Conservation (phyloP, 2,113 vertebrate genomes). For the Cathartes aura region DNA sequence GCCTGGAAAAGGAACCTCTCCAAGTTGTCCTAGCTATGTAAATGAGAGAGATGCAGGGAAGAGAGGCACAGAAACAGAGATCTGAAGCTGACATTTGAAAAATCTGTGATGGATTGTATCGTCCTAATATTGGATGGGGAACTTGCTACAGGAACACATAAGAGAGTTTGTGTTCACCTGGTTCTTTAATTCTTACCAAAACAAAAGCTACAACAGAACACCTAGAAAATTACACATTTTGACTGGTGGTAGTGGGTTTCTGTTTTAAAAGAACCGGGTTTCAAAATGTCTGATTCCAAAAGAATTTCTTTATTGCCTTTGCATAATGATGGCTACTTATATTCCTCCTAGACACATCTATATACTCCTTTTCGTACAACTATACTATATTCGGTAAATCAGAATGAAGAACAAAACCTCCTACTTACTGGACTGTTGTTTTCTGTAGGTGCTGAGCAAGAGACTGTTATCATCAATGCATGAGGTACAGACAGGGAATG, state of each 20-base stretch:
- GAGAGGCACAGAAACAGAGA: background rate
- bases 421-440: background rate
- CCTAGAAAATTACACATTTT: background rate
- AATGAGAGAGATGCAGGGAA: background rate
- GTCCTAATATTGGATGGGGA: background rate
- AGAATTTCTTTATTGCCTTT: background rate
- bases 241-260: background rate
- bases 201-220: background rate
- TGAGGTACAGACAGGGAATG: background rate
- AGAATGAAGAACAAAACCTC: background rate
- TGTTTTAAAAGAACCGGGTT: background rate
- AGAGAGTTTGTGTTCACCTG: background rate
- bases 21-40: background rate
- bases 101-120: background rate
- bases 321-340: background rate
- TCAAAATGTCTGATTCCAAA: background rate
- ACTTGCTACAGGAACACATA: background rate
- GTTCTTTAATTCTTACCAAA: background rate
- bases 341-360: background rate
- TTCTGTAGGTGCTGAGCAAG: background rate
- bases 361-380: background rate
- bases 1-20: background rate
- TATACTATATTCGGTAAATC: background rate
- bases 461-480: background rate
- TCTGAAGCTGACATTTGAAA: background rate